Percentiles rank a stretch among this genome's conserved stretches.
These are phyloP conservation scores for Tryphoninae sp. DNA, from an alignment of 2,888 invertebrate species.

Conservation along the genomic window DNA sequence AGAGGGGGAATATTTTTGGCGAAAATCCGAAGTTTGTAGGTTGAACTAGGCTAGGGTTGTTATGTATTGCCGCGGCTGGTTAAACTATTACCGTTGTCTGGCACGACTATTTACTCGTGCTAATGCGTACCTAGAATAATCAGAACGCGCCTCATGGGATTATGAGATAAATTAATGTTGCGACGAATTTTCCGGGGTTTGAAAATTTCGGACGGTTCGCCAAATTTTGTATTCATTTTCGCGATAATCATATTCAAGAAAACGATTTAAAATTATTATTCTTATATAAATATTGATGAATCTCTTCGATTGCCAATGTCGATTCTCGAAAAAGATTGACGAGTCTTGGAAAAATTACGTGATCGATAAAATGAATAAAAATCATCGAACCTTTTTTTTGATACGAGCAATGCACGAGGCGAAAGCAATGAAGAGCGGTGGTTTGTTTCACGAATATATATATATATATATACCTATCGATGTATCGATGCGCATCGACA, in stretches of 20 bases:
- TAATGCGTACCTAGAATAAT: slow-evolving; percentile 2
- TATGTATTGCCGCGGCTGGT: slow-evolving; percentile 19
- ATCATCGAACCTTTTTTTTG: background rate
- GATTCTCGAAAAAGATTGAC: too few species aligned
- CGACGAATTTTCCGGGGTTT: background rate
- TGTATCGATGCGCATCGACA: slow-evolving; percentile 16
- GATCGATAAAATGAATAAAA: background rate
- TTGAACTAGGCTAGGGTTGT: background rate
- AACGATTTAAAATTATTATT: too few species aligned
- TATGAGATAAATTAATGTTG: slow-evolving; percentile 3
- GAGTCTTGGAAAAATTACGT: too few species aligned
- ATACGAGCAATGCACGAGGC: background rate
- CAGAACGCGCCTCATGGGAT: background rate
- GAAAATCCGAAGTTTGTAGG: slow-evolving; percentile 24
- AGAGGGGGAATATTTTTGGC: slow-evolving; percentile 2
- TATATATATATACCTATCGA: slow-evolving; percentile 7
- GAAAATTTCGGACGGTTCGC: too few species aligned
- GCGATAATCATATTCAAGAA: too few species aligned
- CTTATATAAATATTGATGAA: too few species aligned
- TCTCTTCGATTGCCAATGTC: too few species aligned
- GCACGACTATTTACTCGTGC: slow-evolving; percentile 20
- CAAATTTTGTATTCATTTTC: too few species aligned
- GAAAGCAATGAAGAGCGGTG: slow-evolving; percentile 32
- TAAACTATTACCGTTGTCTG: slow-evolving; percentile 25
- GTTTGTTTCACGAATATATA: slow-evolving; percentile 25